Conservation (phyloP, 2,888 invertebrate species). For the Eurytoma adleriae region DNA sequence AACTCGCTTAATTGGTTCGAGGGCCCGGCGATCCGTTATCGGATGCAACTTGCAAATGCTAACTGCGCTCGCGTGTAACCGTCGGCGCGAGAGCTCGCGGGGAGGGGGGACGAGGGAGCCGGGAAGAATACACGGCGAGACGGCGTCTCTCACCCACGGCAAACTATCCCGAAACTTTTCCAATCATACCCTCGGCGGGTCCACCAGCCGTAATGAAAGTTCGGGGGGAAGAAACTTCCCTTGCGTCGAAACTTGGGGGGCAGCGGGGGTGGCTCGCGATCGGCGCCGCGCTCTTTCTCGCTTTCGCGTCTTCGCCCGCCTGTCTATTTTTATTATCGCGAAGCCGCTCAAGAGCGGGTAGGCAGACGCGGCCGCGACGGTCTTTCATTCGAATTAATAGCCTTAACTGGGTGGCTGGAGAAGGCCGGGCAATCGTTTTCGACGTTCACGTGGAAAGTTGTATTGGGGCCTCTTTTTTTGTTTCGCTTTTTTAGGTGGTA, state of each 20-base stretch:
- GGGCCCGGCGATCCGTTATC: slow-evolving; percentile 5
- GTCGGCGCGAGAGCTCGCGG: not conserved
- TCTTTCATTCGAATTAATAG: slow-evolving; percentile 43
- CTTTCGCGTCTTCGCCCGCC: slow-evolving; percentile 7
- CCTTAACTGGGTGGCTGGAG: not conserved
- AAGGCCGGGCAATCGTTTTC: slow-evolving; percentile 23
- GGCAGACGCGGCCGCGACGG: slow-evolving; percentile 40
- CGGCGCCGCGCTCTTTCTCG: slow-evolving; percentile 2
- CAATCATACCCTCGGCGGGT: slow-evolving; percentile 67
- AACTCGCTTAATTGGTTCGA: slow-evolving; percentile 38
- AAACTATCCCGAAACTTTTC: slow-evolving; percentile 66
- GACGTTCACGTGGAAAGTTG: not conserved
- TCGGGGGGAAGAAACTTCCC: slow-evolving; percentile 63
- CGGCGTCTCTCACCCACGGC: not conserved
- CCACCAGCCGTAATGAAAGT: slow-evolving; percentile 67
- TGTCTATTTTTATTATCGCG: not conserved
- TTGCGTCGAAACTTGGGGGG: slow-evolving; percentile 51
- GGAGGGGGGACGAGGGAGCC: not conserved
- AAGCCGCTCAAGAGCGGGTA: slow-evolving; percentile 5
- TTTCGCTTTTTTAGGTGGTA: not conserved
- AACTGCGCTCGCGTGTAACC: slow-evolving; percentile 15
- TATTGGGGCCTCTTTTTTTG: not conserved
- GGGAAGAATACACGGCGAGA: slow-evolving; percentile 25
- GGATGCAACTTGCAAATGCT: slow-evolving; percentile 35
- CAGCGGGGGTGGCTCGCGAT: too few species aligned